Percentiles rank a stretch among this genome's conserved stretches.
Evolutionary conservation across 2,113 vertebrate genomes (phyloP).

Genomic region (Corythornis vintsioides): DNA sequence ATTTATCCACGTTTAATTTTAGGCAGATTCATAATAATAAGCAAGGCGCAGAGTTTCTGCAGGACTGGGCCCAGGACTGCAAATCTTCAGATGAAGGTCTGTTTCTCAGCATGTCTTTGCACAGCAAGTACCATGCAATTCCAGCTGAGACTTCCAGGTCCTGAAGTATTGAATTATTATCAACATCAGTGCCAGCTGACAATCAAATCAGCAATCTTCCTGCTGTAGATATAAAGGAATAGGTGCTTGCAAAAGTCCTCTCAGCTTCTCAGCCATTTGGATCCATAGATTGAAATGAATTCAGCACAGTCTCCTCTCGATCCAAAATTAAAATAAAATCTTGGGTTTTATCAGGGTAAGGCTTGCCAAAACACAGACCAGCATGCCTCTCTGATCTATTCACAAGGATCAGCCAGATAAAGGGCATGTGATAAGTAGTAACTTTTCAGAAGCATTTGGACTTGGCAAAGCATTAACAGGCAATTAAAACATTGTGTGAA

Average conservation of each 20-base stretch:
- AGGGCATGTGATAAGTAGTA: neutral
- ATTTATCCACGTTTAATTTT: neutral
- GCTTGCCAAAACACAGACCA: constrained; percentile 15
- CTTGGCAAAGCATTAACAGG: neutral
- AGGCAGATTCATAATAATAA: neutral
- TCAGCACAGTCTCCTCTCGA: neutral
- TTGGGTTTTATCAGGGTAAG: neutral
- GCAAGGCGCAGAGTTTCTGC: neutral
- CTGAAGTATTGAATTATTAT: neutral
- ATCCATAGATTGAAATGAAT: neutral
- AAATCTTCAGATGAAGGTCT: neutral
- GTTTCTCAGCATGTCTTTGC: neutral
- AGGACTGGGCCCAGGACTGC: neutral
- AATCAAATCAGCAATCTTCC: neutral
- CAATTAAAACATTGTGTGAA: neutral
- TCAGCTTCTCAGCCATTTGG: neutral
- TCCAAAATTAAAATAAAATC: neutral
- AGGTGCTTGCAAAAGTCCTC: neutral
- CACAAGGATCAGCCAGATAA: neutral
- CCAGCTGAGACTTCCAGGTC: neutral
- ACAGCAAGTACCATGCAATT: neutral
- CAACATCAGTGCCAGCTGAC: neutral
- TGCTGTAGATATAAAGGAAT: neutral
- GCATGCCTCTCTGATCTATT: neutral
- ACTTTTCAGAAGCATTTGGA: neutral